phyloP scores from a whole-genome alignment of 2,888 invertebrate genomes.

The Hyalella azteca region DNA sequence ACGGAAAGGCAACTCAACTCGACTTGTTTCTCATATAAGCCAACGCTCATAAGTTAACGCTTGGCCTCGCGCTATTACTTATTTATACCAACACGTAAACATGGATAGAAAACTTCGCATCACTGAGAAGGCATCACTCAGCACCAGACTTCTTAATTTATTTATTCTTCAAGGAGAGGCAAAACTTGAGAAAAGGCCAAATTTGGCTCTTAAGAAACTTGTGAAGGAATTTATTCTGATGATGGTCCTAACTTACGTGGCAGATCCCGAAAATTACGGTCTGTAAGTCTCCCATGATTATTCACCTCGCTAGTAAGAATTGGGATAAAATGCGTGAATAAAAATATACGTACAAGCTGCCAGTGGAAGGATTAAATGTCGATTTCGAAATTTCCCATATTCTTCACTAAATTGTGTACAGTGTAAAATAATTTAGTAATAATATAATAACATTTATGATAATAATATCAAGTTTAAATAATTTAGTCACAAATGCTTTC shows the following conservation, averaged over 20 bases:
- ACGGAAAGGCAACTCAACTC: not conserved
- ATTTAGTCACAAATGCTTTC: too few species aligned
- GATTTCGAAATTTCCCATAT: too few species aligned
- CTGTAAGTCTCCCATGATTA: too few species aligned
- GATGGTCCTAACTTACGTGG: not conserved
- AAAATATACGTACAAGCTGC: too few species aligned
- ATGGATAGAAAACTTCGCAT: not conserved
- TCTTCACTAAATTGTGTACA: too few species aligned
- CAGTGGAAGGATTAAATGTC: too few species aligned
- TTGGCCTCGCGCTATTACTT: not conserved
- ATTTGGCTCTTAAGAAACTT: constrained; percentile 20
- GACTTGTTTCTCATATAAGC: not conserved
- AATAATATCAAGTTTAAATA: too few species aligned
- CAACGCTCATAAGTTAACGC: not conserved
- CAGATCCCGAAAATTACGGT: not conserved
- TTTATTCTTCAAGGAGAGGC: constrained; percentile 1
- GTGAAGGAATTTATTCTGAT: constrained; percentile 27
- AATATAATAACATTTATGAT: too few species aligned
- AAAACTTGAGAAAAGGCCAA: not conserved
- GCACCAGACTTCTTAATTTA: not conserved
- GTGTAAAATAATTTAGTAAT: too few species aligned
- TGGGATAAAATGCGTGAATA: too few species aligned
- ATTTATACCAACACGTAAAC: constrained; percentile 1
- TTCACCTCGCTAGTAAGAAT: too few species aligned
- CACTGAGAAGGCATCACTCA: not conserved